Base-by-base conservation (phyloP, 2,888 invertebrate genomes). In the Mesorhabditis sp. region DNA sequence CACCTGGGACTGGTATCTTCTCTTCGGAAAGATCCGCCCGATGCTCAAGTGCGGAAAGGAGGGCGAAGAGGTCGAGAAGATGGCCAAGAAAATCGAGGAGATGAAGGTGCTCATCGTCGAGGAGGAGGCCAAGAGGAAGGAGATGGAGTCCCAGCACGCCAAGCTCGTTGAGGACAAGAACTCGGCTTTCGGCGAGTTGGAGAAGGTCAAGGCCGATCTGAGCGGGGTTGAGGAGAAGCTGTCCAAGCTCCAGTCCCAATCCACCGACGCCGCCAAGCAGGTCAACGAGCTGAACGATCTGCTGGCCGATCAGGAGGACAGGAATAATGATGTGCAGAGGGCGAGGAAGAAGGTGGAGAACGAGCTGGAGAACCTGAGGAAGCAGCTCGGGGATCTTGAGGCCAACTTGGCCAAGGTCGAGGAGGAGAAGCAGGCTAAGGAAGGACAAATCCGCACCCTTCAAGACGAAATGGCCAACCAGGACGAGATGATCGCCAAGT, bases 21-120 rank as follows among this genome's bases (percentile, higher is more conserved):
- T 98, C 90, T 98, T 96, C 94, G 93, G 70, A 67, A 70, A 70
- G 70, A 67, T 94, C 90, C 96, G 97, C 89, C 92, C 97, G 88
- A 92, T 93, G 71, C 93, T 93, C 80, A 90, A 96, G 86, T 92
- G 93, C 86, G 93, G 94, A 74, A 95, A 95, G 89, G 91, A 97
- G 83, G 97, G 97, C 89, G 97, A 98, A 88, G 96, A 96, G 90
- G 94, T 98, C 90, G 97, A 98, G 91, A 96, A 97, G 90, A 91
- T 97, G 87, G 94, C 94, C 89, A 70, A 68, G n/a, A 72, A 72
- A 44, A 71, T 80, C 28, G 41, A 94, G 93, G 92, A 92, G 90
- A 90, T 94, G 88, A 95, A 95, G 89, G 97, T 96, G 90, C 94
- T 94, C 89, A 93, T 95, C 77, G 94, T 94, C 89, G 94, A 94